Evolutionary conservation across 2,797 vertebrate species (phyloP).

Genomic region (Amazona finschi): DNA sequence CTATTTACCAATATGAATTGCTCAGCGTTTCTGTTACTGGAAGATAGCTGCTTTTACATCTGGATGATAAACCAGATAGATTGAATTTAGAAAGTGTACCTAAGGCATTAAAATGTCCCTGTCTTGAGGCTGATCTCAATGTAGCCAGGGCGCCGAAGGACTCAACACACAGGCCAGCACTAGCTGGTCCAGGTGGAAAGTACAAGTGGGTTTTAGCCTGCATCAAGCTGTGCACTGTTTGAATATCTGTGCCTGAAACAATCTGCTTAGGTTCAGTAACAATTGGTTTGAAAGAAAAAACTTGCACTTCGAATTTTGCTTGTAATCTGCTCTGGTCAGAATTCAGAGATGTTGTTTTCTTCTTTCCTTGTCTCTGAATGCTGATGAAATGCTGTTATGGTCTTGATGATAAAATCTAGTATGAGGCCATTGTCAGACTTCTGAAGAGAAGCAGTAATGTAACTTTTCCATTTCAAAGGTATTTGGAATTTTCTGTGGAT

Average conservation of each 20-base stretch:
- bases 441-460: neutral
- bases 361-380: neutral
- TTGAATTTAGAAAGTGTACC: neutral
- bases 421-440: neutral
- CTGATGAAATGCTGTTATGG: neutral
- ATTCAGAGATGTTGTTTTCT: neutral
- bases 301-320: neutral
- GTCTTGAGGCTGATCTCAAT: neutral
- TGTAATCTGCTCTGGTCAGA: neutral
- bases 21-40: neutral
- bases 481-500: conserved; percentile 12
- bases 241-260: neutral
- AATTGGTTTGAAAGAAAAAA: neutral
- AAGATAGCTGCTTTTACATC: neutral
- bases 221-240: fast-evolving
- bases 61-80: neutral
- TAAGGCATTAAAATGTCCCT: neutral
- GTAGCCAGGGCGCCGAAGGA: neutral
- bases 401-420: neutral
- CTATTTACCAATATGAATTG: neutral
- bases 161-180: neutral
- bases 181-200: neutral
- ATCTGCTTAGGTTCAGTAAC: neutral
- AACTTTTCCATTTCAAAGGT: conserved; percentile 19
- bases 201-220: neutral